Evolutionary conservation across 2,888 invertebrate species (phyloP), one percentile per base, ranked within the genome.

Genomic region (Danaus chrysippus): DNA sequence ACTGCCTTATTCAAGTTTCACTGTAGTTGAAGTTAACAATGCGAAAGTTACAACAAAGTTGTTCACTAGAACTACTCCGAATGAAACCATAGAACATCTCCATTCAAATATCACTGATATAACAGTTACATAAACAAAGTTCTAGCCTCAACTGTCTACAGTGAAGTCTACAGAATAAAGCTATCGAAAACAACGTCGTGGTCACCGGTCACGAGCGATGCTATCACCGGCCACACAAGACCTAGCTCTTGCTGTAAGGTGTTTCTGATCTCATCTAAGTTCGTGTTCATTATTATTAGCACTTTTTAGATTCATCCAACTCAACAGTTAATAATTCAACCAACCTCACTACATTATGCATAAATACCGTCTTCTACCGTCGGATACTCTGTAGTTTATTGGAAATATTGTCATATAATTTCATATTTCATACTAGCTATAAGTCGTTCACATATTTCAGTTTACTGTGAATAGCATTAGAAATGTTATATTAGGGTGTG

Each of bases 191-290:
- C 67, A 62, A 54, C 68, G 71, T 84, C 84, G 84, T 83, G 85
- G 80, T 74, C 73, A 71, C 71, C 68, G 75, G 80, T 84, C 86
- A 86, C 86, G 86, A 82, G 69, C 79, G 86, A 86, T 86, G 65
- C 66, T 84, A 87, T 86, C 86, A 61, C 62, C 66, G 73, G 70
- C 76, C 74, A 75, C 76, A 76, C 76, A 75, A 54, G 63, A 63
- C 67, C 66, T 65, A 63, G 64, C 53, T 58, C 57, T 59, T 49
- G 53, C 66, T 44, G 58, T 60, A 53, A 64, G 66, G 69, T 68
- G 64, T 65, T 63, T 49, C 53, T 58, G 69, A 69, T 69, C 42
- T 58, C 54, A 68, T 68, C 69, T 56, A 23, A 19, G 19, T 52
- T 34, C 23, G 23, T 49, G 13, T 15, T 46, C 46, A n/a, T 46